These are phyloP conservation scores for Neogale vison DNA, from an alignment of 2,113 vertebrate genomes.

Conservation along the genomic window DNA sequence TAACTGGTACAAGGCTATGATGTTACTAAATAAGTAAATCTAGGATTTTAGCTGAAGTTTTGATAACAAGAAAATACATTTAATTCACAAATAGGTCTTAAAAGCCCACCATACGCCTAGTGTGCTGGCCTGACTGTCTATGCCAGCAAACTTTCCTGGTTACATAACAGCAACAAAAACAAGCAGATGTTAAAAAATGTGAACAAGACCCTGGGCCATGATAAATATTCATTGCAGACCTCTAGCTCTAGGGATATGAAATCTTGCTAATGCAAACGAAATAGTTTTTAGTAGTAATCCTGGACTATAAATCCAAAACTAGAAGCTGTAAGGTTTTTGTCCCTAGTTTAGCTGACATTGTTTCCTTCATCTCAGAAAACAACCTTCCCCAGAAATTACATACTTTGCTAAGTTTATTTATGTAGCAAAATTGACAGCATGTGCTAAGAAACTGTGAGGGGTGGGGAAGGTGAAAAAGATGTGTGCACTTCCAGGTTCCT, in stretches of 20 bases:
- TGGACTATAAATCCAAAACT: slow-evolving; percentile 31
- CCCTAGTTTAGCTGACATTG: slow-evolving; percentile 62
- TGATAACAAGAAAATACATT: neutral
- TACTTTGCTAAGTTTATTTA: slow-evolving; percentile 64
- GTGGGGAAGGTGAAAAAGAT: slow-evolving; percentile 58
- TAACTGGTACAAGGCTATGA: neutral
- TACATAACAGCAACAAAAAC: neutral
- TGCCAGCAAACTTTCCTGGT: neutral
- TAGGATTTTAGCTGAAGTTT: neutral
- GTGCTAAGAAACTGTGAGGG: slow-evolving; percentile 50
- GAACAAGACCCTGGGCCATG: neutral
- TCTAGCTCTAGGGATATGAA: neutral
- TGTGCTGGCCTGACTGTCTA: neutral
- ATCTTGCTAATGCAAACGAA: neutral
- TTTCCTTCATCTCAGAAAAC: slow-evolving; percentile 62
- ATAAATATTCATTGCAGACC: neutral
- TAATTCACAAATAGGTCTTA: neutral
- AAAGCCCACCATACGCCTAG: neutral
- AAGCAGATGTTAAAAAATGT: neutral
- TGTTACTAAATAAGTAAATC: neutral
- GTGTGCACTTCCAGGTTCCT: slow-evolving; percentile 35
- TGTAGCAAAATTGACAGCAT: slow-evolving; percentile 67
- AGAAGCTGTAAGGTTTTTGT: slow-evolving; percentile 60
- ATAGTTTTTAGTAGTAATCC: neutral
- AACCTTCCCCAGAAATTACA: slow-evolving; percentile 60